Percentiles rank a stretch among this genome's conserved stretches.
phyloP scores from a whole-genome alignment of 2,797 vertebrate genomes.

The Anniella stebbinsi region DNA sequence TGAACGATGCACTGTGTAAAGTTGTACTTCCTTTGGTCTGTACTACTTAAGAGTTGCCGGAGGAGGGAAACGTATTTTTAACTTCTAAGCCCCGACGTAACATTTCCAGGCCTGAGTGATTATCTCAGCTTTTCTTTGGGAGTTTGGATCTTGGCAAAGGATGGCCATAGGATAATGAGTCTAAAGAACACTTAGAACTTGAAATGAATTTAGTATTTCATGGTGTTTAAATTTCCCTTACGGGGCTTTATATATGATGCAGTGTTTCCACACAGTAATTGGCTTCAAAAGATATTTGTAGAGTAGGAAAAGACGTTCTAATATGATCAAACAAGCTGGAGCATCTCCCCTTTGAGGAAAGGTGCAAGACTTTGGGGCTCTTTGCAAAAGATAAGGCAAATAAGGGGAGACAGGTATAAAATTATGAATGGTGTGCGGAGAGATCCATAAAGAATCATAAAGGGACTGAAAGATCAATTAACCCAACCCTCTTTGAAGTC shows the following conservation, averaged over 20 bases:
- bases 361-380: background rate
- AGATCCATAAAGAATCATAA: slow-evolving; percentile 41
- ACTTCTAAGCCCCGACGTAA: background rate
- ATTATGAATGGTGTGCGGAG: background rate
- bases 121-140: background rate
- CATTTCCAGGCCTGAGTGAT: background rate
- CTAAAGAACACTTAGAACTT: background rate
- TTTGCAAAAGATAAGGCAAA: background rate
- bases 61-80: background rate
- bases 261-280: background rate
- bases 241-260: slow-evolving; percentile 44
- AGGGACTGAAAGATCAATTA: background rate
- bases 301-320: background rate
- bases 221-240: background rate
- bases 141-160: background rate
- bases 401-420: background rate
- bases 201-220: background rate
- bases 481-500: background rate
- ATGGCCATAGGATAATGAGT: background rate
- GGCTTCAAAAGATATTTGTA: background rate
- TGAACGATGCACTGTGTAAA: background rate
- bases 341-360: background rate
- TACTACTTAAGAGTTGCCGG: background rate
- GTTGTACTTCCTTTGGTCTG: background rate
- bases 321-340: background rate